Conservation (phyloP, 2,113 vertebrate genomes). For the Carassius gibelio region DNA sequence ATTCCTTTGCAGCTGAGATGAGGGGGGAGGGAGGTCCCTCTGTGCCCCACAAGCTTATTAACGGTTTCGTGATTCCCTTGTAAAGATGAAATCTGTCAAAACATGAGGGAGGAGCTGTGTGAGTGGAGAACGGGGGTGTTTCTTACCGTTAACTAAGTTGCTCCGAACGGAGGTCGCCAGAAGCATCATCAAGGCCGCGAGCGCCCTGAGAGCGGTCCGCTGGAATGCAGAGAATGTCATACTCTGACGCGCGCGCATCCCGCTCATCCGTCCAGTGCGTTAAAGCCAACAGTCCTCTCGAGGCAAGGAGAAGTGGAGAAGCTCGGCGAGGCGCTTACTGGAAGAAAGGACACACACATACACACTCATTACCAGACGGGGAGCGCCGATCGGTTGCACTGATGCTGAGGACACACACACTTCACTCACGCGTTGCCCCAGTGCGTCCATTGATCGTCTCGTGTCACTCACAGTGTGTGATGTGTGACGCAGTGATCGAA, state of each 20-base stretch:
- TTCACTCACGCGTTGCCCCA: slow-evolving; percentile 60
- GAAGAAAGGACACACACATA: slow-evolving; percentile 55
- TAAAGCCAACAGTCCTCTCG: slow-evolving; percentile 53
- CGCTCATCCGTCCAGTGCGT: slow-evolving; percentile 60
- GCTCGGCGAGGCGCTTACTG: slow-evolving; percentile 67
- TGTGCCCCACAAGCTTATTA: slow-evolving; percentile 69
- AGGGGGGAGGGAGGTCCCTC: slow-evolving; percentile 35
- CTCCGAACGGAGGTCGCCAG: slow-evolving; percentile 68
- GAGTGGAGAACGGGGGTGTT: slow-evolving; percentile 42
- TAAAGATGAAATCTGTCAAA: slow-evolving; percentile 62
- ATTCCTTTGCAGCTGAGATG: slow-evolving; percentile 63
- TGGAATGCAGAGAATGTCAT: slow-evolving; percentile 75
- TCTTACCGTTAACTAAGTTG: slow-evolving; percentile 71
- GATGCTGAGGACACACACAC: slow-evolving; percentile 60
- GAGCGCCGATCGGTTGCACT: slow-evolving; percentile 37
- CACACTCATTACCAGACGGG: slow-evolving; percentile 60
- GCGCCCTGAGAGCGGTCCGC: slow-evolving; percentile 67
- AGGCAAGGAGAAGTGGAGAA: slow-evolving; percentile 66
- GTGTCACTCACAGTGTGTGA: slow-evolving; percentile 59
- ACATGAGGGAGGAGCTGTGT: slow-evolving; percentile 38
- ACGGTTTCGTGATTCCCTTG: slow-evolving; percentile 66
- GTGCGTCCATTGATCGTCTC: slow-evolving; percentile 71
- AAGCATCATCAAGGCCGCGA: slow-evolving; percentile 62
- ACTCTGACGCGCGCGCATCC: slow-evolving; percentile 56
- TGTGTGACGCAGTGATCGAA: slow-evolving; percentile 52